These are phyloP conservation scores for Apostichopus leukothele DNA, from an alignment of 53 echinoderm and acorn worm species.

Conservation along the genomic window DNA sequence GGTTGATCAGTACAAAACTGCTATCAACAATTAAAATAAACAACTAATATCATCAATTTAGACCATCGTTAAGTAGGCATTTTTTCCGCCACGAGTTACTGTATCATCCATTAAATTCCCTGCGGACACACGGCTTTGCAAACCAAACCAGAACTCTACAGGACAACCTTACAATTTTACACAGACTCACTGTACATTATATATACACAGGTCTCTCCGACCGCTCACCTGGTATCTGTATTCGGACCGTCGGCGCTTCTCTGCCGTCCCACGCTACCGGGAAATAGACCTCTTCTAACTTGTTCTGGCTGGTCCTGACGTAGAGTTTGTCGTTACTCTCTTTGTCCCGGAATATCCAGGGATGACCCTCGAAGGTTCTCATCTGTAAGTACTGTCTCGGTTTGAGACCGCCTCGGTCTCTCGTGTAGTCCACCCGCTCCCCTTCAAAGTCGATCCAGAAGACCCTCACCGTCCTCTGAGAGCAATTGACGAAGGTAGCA, in stretches of 20 bases:
- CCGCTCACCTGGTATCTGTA: constrained; percentile 62
- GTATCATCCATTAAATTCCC: too few relatives aligned
- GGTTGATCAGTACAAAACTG: too few relatives aligned
- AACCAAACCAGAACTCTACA: too few relatives aligned
- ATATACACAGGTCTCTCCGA: background rate
- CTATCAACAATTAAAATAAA: too few relatives aligned
- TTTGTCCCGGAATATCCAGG: constrained; percentile 76
- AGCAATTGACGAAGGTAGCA: constrained; percentile 46
- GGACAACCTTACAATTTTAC: too few relatives aligned
- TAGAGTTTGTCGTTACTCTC: constrained; percentile 61
- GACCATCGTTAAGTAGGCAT: too few relatives aligned
- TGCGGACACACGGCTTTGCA: too few relatives aligned
- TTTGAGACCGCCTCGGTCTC: constrained; percentile 52
- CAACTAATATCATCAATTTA: too few relatives aligned
- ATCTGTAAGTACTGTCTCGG: constrained; percentile 53
- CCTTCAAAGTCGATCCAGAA: constrained; percentile 44
- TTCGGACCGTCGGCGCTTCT: constrained; percentile 37
- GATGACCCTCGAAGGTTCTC: constrained; percentile 70
- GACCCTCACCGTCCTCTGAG: constrained; percentile 24
- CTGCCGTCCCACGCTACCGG: constrained; percentile 44
- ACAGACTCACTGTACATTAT: too few relatives aligned
- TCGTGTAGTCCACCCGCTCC: constrained; percentile 28
- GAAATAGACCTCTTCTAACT: constrained; percentile 32
- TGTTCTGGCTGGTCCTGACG: constrained; percentile 26
- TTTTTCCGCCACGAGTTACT: too few relatives aligned